Evolutionary conservation across 1,140 invertebrate genomes (phyloP), one percentile per base, ranked within the genome.

Genomic region (Bombus superbus): DNA sequence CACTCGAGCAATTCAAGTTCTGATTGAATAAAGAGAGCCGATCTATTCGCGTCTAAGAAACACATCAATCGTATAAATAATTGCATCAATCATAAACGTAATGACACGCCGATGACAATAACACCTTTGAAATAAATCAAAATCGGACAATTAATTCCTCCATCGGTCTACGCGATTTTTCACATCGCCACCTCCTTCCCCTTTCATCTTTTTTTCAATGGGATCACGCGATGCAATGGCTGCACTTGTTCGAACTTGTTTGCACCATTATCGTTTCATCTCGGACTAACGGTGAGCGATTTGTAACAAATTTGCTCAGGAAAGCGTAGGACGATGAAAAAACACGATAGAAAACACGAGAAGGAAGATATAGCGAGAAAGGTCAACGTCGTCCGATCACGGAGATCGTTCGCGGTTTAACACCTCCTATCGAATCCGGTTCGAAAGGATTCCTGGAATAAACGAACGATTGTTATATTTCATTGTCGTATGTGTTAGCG

Each of bases 361-460:
- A 74, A 10, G 32, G n/a, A 25, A 69, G 10, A 13, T 25, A 9
- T 9, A 25, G 32, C 1, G 57, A 28, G 35, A 82, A 82, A 82
- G 71, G 32, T 64, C 32, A 71, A 38, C 25, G 47, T 28, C 28
- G 66, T 5, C 15, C n/a, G n/a, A 42, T 59, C 38, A 42, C 76
- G 66, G 76, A 80, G 66, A 71, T 88, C 2, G 32, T 69, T 62
- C 6, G 6, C 69, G 47, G 28, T 73, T 57, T n/a, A 74, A 32
- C 81, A 9, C 57, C 57, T 40, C 8, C 59, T 62, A 71, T 32
- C 66, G 74, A 62, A 87, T 89, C 88, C 88, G 85, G 88, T 87
- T 90, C 42, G 89, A 90, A 83, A 87, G 75, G 77, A 84, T 88
- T 32, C 68, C 62, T 38, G 13, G 73, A 86, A 81, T 47, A 59